Base-by-base conservation (phyloP, 2,797 vertebrate species). In the Diglossa cyanea region DNA sequence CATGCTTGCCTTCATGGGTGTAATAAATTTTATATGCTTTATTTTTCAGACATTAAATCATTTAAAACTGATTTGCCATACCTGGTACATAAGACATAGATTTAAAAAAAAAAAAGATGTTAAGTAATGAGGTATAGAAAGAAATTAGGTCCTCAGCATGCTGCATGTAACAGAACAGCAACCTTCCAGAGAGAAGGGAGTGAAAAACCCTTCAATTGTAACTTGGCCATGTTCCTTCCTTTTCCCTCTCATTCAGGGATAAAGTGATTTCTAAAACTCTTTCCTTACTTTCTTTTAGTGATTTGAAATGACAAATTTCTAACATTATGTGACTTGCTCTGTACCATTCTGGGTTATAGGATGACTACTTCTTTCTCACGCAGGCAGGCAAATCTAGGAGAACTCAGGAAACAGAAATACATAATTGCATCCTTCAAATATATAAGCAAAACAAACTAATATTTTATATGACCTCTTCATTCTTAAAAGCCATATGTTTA, bases 101-200 rank as follows among this genome's bases (percentile, higher is more conserved):
- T 93, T 94, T 2, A 10, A 10, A 6, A 20, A 30, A 15, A 51
- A 15, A 45, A 66, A 67, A 90, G 10, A 71, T 91, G 53, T 61
- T 94, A 96, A 95, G 53, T 88, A 94, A 78, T 94, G 35, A 91
- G 21, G 37, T 84, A 80, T 12, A 74, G 88, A 90, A 90, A 96
- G 40, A 95, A 94, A 86, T 70, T 0, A 93, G 58, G n/a, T 88
- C 66, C 42, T 75, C n/a, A 60, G 33, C 19, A 57, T 28, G 39
- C 7, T 39, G 30, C 16, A n/a, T 50, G 30, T 12, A 79, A 33
- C 10, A 85, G 58, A 90, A 93, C 17, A 76, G n/a, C 60, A 81
- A 45, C 14, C 26, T 84, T 95, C 70, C 47, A 74, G 71, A 76
- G 81, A 84, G n/a, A 90, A 87, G 28, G 57, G 62, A 45, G 14